Evolutionary conservation across 2,888 invertebrate species (phyloP).

Genomic region (Camponotus fellah): DNA sequence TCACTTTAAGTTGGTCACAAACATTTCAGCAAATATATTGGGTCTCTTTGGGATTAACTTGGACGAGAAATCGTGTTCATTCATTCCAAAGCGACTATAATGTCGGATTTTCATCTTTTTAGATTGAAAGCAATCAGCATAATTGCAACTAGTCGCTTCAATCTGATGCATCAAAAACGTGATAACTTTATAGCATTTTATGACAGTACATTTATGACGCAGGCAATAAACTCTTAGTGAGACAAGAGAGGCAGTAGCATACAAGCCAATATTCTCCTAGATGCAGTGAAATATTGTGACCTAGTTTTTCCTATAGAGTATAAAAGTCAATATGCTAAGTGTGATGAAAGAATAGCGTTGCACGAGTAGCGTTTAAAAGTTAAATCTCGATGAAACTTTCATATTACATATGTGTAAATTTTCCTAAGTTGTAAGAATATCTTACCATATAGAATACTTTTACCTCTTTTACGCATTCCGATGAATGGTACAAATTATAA

Average conservation of each 20-base stretch:
- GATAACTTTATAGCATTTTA: slow-evolving; percentile 18
- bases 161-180: slow-evolving; percentile 14
- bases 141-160: slow-evolving; percentile 6
- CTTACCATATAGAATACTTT: neutral
- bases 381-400: neutral
- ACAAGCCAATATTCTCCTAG: slow-evolving; percentile 12
- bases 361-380: neutral
- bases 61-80: neutral
- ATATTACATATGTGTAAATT: neutral
- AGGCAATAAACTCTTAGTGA: slow-evolving; percentile 13
- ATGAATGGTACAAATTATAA: neutral
- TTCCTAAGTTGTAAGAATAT: neutral
- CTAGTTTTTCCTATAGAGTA: neutral
- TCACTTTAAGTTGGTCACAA: neutral
- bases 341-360: neutral
- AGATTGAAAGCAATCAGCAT: neutral
- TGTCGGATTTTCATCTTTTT: neutral
- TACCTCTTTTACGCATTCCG: neutral
- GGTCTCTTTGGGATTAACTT: neutral
- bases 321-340: slow-evolving; percentile 20
- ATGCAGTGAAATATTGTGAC: slow-evolving; percentile 3
- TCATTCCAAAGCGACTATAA: neutral
- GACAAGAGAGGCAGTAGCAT: slow-evolving; percentile 14
- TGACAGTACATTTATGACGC: neutral
- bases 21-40: neutral